Evolutionary conservation across 2,113 vertebrate genomes (phyloP).

Genomic region (Rhinolophus ferrumequinum): DNA sequence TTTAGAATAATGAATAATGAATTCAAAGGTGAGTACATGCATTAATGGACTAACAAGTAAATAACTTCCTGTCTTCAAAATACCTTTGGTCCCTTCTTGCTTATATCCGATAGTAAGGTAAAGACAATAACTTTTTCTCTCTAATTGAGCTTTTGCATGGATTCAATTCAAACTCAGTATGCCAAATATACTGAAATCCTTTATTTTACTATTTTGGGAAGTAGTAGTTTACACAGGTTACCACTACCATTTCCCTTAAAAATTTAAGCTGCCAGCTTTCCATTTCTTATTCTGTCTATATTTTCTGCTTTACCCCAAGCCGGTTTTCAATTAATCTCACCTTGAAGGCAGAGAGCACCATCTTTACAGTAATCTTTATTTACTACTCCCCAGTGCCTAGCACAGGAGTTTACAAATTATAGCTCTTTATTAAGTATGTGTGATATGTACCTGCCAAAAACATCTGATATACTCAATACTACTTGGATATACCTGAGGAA

Average conservation of each 20-base stretch:
- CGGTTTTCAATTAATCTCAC: background rate
- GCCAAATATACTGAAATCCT: background rate
- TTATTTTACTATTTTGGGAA: background rate
- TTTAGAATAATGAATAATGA: background rate
- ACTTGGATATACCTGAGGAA: background rate
- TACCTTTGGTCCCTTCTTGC: background rate
- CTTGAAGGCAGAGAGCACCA: background rate
- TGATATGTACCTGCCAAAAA: background rate
- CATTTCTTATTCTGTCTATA: background rate
- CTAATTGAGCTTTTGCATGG: background rate
- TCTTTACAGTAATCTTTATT: background rate
- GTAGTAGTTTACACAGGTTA: background rate
- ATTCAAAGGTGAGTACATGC: background rate
- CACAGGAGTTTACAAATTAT: background rate
- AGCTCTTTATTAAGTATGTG: background rate
- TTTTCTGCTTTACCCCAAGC: accelerated
- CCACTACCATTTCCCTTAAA: background rate
- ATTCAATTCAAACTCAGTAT: background rate
- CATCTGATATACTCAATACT: background rate
- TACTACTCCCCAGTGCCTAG: background rate
- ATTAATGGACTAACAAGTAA: background rate
- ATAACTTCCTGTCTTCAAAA: background rate
- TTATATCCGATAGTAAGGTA: background rate
- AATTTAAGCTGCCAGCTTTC: background rate
- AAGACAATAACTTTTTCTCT: background rate